Evolutionary conservation across 2,888 invertebrate species (phyloP), one percentile per base, ranked within the genome.

Genomic region (Latheticus oryzae): DNA sequence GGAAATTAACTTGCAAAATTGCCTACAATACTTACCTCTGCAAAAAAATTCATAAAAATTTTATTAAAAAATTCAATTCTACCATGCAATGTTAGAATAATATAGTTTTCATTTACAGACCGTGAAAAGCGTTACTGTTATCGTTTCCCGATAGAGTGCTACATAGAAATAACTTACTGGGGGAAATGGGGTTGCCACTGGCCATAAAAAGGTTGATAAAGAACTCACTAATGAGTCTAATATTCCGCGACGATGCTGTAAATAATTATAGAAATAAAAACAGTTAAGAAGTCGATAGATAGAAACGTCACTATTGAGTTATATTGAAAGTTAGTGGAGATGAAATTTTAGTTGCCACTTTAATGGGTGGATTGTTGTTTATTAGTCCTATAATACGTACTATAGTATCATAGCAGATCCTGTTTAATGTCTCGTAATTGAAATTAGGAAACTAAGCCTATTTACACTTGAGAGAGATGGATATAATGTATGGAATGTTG

Each of bases 151-250:
- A 47, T 33, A 57, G 40, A 30, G 23, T 30, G 58, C 38, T 47
- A 58, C 50, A 58, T 48, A 54, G n/a, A n/a, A n/a, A 54, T 58
- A 62, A 74, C 74, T 74, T 74, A 74, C 74, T 61, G 73, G 42
- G 37, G 67, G 61, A 62, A 73, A 71, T 53, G 69, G 69, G 62
- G 69, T 65, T 61, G 74, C 71, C 59, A 73, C 72, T 16, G 74
- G 74, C 74, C 74, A 74, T 63, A 74, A 69, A 68, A 74, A 72
- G 56, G 74, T 74, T 35, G 72, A 62, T 53, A 74, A 68, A 55
- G 74, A 73, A 60, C 65, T 72, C 67, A 73, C 69, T 64, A 74
- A 68, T 30, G 74, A 72, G 52, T 74, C 72, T 65, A 73, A 72
- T 48, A 72, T 66, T 66, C 72, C 72, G 48, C 66, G 63, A 5